Base-by-base conservation (phyloP, 2,797 vertebrate genomes). In the Danio choprae region DNA sequence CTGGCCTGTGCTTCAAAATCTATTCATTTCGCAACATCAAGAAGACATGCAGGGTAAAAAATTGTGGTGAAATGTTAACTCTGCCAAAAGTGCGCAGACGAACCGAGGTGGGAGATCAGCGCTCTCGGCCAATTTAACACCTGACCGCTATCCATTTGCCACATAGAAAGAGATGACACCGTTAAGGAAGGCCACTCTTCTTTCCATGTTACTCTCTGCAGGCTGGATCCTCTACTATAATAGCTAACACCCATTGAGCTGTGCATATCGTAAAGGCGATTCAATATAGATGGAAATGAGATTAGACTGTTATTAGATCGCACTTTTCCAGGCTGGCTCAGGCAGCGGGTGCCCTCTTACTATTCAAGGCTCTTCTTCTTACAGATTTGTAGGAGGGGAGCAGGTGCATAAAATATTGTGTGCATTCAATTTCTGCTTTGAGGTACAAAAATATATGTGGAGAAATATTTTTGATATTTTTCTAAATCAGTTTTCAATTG, bases 201-300 rank as follows among this genome's bases (percentile, higher is more conserved):
- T 55, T 40, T 20, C 63, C 73, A 20, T 70, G 50, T 69, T 58
- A 22, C 59, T 67, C 56, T 55, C 46, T 40, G 74, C 64, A 62
- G 72, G 83, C 51, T 56, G 41, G 78, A 59, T 79, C 81, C 74
- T 65, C 55, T 81, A 72, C 43, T 83, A 44, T 72, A 85, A 84
- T 85, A 72, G 44, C 70, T 16, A 64, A 48, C 74, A 81, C 64
- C 58, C 69, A 48, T 46, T 71, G 64, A 74, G 63, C 76, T 41
- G n/a, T 79, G 63, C 60, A 48, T 71, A 84, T 78, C 22, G 0
- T 69, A 75, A 84, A 83, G 67, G 64, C 55, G 38, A 79, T 77
- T 77, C 84, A 88, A 89, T 88, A 85, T 89, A 79, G 86, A 90
- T 87, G 88, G 82, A 87, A 88, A 91, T 90, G 6, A 86, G 84